Base-by-base conservation (phyloP, 2,113 vertebrate genomes). In the Sebastes fasciatus region DNA sequence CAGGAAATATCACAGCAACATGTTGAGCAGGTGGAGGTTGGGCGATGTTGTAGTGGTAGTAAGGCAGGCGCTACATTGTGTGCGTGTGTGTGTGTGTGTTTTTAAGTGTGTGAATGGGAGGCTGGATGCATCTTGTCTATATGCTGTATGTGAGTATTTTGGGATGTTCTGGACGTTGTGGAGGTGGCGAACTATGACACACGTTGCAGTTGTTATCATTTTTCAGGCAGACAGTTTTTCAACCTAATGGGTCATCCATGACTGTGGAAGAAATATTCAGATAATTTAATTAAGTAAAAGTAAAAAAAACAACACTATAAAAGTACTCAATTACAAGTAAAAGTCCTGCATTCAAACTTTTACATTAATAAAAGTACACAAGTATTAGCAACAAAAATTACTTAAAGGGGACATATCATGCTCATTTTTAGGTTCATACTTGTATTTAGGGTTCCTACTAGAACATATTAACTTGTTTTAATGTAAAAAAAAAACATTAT, bases 1-100 rank as follows among this genome's bases (percentile, higher is more conserved):
- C 74, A 74, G 88, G 84, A 91, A 90, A 89, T 89, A 90, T 86
- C 83, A 82, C 71, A 63, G 85, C 79, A 79, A 74, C 82, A 74
- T 86, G 77, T 89, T 88, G 72, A 81, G 83, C 61, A 64, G 77
- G 57, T 54, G 87, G 86, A 88, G 84, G 87, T 60, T 74, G 87
- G 76, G 87, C 82, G 86, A 84, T 43, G 85, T 80, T 70, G 64
- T 62, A 60, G 62, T 54, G 55, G 11, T 4, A 11, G 54, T 58
- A 69, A 68, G 69, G 62, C 34, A 23, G 23, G 12, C 54, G 51
- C 11, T 34, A 13, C 4, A 51, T 49, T 54, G 60, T 65, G 34
- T 34, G 8, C n/a, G n/a, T 46, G 51, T 58, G 68, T 65, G 13
- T 43, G 17, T 43, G 49, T 34, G 26, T 34, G 34, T 34, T 40